Percentiles rank a stretch among this genome's conserved stretches.
phyloP scores from a whole-genome alignment of 2,888 invertebrate species.

The Trachelus tabidus region DNA sequence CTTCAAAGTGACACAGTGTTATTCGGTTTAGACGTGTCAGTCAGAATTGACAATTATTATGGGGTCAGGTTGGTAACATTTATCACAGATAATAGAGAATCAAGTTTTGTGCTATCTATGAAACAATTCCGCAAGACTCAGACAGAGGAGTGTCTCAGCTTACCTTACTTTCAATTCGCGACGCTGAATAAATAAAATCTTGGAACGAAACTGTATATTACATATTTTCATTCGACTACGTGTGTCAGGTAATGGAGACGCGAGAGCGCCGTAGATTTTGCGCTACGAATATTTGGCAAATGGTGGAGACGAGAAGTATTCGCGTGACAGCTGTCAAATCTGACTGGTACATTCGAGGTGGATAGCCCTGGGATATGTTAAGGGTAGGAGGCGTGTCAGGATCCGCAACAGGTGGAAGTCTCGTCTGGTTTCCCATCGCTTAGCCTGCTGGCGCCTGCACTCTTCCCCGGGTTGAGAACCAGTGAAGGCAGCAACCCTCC shows the following conservation, averaged over 20 bases:
- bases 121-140: not conserved
- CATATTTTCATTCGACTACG: not conserved
- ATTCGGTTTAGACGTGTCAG: not conserved
- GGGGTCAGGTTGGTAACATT: not conserved
- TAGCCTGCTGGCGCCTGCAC: conserved; percentile 2
- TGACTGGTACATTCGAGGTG: not conserved
- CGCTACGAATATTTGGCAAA: not conserved
- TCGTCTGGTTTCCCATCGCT: conserved; percentile 31
- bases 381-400: conserved; percentile 40
- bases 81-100: not conserved
- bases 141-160: not conserved
- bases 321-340: not conserved
- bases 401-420: conserved; percentile 59
- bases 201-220: not conserved
- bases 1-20: not conserved
- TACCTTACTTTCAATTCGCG: not conserved
- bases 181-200: not conserved
- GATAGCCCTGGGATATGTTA: conserved; percentile 4
- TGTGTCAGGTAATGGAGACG: not conserved
- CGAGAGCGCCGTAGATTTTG: too few relatives aligned
- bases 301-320: not conserved
- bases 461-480: not conserved
- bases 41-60: not conserved
- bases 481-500: not conserved
- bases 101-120: not conserved